Conservation (phyloP, 2,113 vertebrate genomes). For the Grammomys surdaster region DNA sequence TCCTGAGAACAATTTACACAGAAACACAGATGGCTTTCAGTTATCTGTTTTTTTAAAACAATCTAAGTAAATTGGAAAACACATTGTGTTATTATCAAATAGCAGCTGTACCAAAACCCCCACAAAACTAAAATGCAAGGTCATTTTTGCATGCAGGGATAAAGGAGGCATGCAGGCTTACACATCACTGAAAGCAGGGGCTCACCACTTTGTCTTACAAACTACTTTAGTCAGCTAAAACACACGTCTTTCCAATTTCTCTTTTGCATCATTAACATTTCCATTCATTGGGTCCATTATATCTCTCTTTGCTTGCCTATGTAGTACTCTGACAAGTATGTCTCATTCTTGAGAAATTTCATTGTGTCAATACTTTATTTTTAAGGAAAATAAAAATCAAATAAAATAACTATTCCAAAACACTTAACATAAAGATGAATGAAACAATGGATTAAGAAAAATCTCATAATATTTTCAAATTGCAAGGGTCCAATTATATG, state of each 20-base stretch:
- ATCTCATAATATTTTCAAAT: neutral
- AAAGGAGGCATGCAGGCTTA: neutral
- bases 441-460: too few relatives aligned
- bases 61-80: slow-evolving; percentile 76
- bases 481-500: neutral
- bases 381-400: too few relatives aligned
- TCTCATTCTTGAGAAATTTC: neutral
- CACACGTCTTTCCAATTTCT: neutral
- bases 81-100: slow-evolving; percentile 79
- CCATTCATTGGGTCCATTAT: neutral
- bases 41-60: slow-evolving; percentile 76
- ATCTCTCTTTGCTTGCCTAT: neutral
- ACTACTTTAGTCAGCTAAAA: neutral
- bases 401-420: too few relatives aligned
- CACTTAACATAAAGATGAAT: too few relatives aligned
- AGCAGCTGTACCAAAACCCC: slow-evolving; percentile 69
- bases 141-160: slow-evolving; percentile 46
- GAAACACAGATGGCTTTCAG: slow-evolving; percentile 79
- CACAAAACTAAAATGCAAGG: slow-evolving; percentile 69
- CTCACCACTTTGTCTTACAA: neutral
- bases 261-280: neutral
- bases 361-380: too few relatives aligned
- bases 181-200: neutral
- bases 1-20: slow-evolving; percentile 76
- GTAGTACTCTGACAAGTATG: neutral